Conservation (phyloP, 2,113 vertebrate genomes). For the Catharus fuscescens region DNA sequence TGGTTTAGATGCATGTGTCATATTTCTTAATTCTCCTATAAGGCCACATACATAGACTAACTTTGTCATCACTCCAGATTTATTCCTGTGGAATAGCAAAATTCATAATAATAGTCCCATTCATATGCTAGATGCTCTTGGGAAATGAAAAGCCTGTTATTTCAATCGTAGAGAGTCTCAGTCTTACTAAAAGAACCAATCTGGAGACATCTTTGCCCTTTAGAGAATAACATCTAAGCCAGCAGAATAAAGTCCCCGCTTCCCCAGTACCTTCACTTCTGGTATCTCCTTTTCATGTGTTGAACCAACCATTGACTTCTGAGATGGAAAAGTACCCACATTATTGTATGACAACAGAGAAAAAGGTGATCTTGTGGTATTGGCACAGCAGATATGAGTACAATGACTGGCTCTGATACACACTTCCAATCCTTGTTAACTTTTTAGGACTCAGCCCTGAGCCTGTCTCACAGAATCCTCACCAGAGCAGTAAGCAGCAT, state of each 20-base stretch:
- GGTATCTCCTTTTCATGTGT: not conserved
- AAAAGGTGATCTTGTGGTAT: not conserved
- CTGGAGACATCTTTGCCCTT: not conserved
- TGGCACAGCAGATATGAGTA: not conserved
- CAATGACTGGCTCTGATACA: not conserved
- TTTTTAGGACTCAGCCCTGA: not conserved
- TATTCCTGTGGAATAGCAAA: not conserved
- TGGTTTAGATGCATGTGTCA: not conserved
- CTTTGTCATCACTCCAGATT: not conserved
- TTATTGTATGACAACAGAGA: not conserved
- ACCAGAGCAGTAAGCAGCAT: not conserved
- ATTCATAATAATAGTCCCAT: not conserved
- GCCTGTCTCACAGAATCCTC: not conserved
- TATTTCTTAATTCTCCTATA: not conserved
- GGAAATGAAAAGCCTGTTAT: not conserved
- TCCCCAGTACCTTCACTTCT: not conserved
- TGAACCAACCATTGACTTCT: not conserved
- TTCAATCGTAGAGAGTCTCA: not conserved
- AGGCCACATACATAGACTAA: not conserved
- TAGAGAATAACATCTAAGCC: not conserved
- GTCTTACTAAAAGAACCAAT: not conserved
- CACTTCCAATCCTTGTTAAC: not conserved
- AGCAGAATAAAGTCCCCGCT: not conserved
- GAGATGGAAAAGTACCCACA: not conserved
- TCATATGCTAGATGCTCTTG: not conserved